Percentiles rank a stretch among this genome's conserved stretches.
These are phyloP conservation scores for Natator depressus DNA, from an alignment of 2,113 vertebrate genomes.

Conservation along the genomic window DNA sequence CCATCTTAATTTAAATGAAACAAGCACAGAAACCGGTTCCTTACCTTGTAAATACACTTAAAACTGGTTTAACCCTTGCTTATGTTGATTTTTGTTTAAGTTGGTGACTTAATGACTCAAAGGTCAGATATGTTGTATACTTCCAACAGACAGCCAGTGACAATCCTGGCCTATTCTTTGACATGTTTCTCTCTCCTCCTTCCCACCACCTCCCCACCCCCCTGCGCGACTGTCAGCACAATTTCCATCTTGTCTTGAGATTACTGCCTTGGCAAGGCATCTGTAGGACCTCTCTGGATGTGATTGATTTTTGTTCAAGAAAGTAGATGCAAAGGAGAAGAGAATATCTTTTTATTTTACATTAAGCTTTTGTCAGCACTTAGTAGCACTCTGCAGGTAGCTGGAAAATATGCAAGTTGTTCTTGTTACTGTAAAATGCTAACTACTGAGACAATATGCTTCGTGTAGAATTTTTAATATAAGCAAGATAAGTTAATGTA, in stretches of 20 bases:
- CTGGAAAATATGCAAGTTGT: accelerated
- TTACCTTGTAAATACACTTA: not conserved
- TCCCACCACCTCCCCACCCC: not conserved
- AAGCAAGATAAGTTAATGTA: not conserved
- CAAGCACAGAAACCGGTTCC: too few species aligned
- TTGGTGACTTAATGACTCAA: too few species aligned
- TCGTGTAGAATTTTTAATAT: not conserved
- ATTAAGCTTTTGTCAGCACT: not conserved
- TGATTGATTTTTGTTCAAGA: not conserved
- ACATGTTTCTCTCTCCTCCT: too few species aligned
- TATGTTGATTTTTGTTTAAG: not conserved
- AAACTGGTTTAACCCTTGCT: not conserved
- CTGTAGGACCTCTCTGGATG: not conserved
- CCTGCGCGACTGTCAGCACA: accelerated
- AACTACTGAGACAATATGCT: accelerated
- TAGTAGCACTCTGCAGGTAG: not conserved
- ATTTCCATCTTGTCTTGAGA: not conserved
- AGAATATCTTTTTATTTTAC: not conserved
- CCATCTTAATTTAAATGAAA: too few species aligned
- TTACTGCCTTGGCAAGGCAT: not conserved
- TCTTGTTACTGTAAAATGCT: not conserved
- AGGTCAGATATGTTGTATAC: not conserved
- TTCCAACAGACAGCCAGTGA: not conserved
- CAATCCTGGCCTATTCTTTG: not conserved
- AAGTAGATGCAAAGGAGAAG: accelerated